Conservation (phyloP, 2,797 vertebrate species). For the Discoglossus pictus region DNA sequence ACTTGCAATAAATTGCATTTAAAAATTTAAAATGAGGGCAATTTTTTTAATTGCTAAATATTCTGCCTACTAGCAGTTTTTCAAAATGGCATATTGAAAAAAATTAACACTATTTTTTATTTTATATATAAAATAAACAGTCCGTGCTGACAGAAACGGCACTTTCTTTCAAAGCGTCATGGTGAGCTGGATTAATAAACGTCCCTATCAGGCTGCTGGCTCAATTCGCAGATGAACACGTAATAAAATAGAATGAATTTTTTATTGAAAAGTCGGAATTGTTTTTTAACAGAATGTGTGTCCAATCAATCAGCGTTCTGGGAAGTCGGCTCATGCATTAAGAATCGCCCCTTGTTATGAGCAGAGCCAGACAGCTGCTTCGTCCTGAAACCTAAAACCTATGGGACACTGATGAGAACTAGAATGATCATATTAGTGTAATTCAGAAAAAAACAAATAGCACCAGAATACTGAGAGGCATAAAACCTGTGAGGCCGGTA, state of each 20-base stretch:
- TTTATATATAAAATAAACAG: too few species aligned
- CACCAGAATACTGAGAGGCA: background rate
- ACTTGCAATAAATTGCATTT: too few species aligned
- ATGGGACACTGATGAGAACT: slow-evolving; percentile 37
- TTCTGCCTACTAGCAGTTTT: too few species aligned
- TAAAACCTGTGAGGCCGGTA: background rate
- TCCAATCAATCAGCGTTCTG: slow-evolving; percentile 50
- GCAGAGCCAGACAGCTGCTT: slow-evolving; percentile 45
- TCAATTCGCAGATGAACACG: slow-evolving; percentile 44
- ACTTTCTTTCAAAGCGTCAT: slow-evolving; percentile 33
- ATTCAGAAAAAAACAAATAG: slow-evolving; percentile 26
- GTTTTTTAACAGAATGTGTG: slow-evolving; percentile 51
- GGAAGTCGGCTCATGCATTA: slow-evolving; percentile 48
- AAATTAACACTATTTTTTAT: too few species aligned
- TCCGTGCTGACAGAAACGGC: too few species aligned
- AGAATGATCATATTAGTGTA: slow-evolving; percentile 41
- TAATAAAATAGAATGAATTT: slow-evolving; percentile 49
- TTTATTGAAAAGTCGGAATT: slow-evolving; percentile 45
- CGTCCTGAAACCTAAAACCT: slow-evolving; percentile 45
- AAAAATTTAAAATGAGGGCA: too few species aligned
- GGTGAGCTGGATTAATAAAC: slow-evolving; percentile 38
- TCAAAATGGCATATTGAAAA: too few species aligned
- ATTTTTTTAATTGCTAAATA: too few species aligned
- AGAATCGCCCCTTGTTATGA: slow-evolving; percentile 38
- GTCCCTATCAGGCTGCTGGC: background rate